A percentile compares a stretch with the other conserved stretches of the same genome.
phyloP scores from a whole-genome alignment of 2,888 invertebrate species.

The Kuschelorhynchus macadamiae region DNA sequence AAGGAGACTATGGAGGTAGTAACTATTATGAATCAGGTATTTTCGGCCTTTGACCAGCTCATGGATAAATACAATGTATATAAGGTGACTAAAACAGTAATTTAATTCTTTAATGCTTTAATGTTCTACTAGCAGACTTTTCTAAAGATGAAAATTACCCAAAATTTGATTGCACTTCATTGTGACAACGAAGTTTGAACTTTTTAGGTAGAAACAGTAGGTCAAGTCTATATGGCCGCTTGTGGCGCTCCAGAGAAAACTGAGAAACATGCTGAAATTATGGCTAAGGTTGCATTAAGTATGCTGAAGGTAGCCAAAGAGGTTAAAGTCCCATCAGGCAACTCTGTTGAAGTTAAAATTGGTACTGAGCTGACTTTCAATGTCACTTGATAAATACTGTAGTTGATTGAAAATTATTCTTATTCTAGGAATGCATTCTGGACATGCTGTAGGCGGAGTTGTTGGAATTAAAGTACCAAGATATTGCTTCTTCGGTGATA shows the following conservation, averaged over 20 bases:
- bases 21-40: slow-evolving; percentile 85
- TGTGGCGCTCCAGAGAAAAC: slow-evolving; percentile 87
- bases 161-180: too few species aligned
- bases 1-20: slow-evolving; percentile 82
- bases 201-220: slow-evolving; percentile 88
- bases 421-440: slow-evolving; percentile 82
- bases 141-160: too few species aligned
- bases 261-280: slow-evolving; percentile 80
- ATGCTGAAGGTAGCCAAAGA: slow-evolving; percentile 78
- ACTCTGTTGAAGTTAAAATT: slow-evolving; percentile 74
- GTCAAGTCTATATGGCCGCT: slow-evolving; percentile 90
- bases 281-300: slow-evolving; percentile 83
- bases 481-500: slow-evolving; percentile 92
- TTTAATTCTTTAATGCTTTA: slow-evolving; percentile 25
- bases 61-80: slow-evolving; percentile 87
- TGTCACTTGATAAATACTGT: background rate
- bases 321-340: slow-evolving; percentile 72
- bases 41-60: slow-evolving; percentile 85
- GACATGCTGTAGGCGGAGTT: slow-evolving; percentile 90
- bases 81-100: slow-evolving; percentile 73
- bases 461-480: slow-evolving; percentile 88
- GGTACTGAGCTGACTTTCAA: slow-evolving; percentile 65
- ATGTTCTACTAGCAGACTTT: too few species aligned
- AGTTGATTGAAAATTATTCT: background rate
- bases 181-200: too few species aligned